Evolutionary conservation across 2,113 vertebrate species (phyloP).

Genomic region (Muntiacus reevesi): DNA sequence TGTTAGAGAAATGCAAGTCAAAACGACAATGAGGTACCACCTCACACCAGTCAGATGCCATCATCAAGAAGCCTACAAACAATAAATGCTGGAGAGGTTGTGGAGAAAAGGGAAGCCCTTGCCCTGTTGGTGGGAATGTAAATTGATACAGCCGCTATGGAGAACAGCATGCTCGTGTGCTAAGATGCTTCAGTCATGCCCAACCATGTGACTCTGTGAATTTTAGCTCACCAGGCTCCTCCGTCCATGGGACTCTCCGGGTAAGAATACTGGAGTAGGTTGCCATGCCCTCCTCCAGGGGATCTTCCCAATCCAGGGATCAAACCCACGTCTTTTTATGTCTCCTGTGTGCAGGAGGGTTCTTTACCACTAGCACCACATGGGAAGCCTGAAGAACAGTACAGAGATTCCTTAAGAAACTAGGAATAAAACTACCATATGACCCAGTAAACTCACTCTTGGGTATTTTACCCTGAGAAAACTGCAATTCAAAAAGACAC

Average conservation of each 20-base stretch:
- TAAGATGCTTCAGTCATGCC: background rate
- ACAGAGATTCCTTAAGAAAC: background rate
- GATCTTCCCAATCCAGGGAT: background rate
- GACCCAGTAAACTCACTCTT: background rate
- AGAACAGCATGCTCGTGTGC: background rate
- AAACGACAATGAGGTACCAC: background rate
- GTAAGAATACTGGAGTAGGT: background rate
- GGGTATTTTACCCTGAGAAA: background rate
- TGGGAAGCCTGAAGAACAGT: background rate
- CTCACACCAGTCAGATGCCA: background rate
- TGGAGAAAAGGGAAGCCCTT: background rate
- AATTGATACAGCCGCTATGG: background rate
- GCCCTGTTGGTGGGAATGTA: background rate
- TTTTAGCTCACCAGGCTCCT: background rate
- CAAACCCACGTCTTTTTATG: background rate
- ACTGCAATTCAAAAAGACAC: background rate
- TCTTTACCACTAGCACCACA: background rate
- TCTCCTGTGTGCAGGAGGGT: background rate
- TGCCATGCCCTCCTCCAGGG: background rate
- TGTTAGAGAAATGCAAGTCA: background rate
- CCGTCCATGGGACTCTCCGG: background rate
- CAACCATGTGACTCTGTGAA: background rate
- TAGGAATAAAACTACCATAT: background rate
- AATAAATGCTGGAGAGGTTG: background rate
- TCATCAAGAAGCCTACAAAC: background rate